Base-by-base conservation (phyloP, 2,888 invertebrate species). In the Hyalella azteca region DNA sequence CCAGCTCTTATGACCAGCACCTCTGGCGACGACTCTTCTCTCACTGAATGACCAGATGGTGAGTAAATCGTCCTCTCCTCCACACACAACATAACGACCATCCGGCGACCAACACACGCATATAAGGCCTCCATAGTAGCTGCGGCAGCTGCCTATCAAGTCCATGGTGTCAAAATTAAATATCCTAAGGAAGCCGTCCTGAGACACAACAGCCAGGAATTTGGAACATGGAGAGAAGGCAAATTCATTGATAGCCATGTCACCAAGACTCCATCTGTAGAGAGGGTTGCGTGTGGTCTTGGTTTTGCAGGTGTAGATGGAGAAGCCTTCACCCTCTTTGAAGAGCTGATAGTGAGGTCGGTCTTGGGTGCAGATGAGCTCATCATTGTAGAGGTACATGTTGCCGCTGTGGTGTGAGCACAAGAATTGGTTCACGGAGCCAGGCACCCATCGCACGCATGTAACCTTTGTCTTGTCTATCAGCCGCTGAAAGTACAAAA, bases 101-200 rank as follows among this genome's bases (percentile, higher is more conserved):
- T 99, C 98, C 0, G 97, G 97, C 13, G 98, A 96, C 99, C 99
- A 99, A 87, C 96, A 95, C 3, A 98, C 97, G 89, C 98, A 98
- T 60, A 98, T 89, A 86, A 99, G 93, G 49, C 98, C 98, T 77
- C 99, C 99, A 88, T 99, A 99, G 89, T 98, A 99, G 86, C 98
- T 98, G 85, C 97, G 91, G 85, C 97, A 97, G 81, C 93, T 91
- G 22, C 98, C 97, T 79, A 97, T 90, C 84, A 98, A 90, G 88
- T 99, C 98, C 97, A 98, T 97, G 41, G 94, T 95, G 87, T 97
- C 95, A 88, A 97, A 99, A 87, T 97, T 95, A 90, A 98, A 98
- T 80, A 99, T 95, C 84, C 98, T 90, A 50, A 99, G 90, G 88
- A 96, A 95, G 22, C 98, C 99, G 89, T 96, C 96, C 88, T 96